A percentile compares a stretch with the other conserved stretches of the same genome.
phyloP scores from a whole-genome alignment of 2,888 invertebrate species.

The Chaetogeoica ovagalla region DNA sequence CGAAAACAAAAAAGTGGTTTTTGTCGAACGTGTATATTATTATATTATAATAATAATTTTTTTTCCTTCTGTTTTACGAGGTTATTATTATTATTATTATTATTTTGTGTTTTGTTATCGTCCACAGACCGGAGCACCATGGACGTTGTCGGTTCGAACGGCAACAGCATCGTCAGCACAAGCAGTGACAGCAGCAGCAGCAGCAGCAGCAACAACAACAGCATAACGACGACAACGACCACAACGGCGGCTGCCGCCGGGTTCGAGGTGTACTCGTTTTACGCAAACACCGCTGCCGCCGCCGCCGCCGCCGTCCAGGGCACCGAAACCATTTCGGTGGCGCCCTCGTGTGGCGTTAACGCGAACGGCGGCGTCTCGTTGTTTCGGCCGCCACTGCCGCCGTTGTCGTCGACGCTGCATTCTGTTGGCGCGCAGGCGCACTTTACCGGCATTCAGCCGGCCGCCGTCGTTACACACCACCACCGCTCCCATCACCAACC shows the following conservation, averaged over 20 bases:
- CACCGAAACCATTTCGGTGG: conserved; percentile 47
- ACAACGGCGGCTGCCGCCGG: conserved; percentile 21
- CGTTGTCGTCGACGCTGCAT: not conserved
- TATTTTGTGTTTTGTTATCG: not conserved
- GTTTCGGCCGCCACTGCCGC: not conserved
- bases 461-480: conserved; percentile 27
- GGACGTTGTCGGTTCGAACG: not conserved
- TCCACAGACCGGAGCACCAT: conserved; percentile 23
- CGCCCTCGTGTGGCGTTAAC: conserved; percentile 49
- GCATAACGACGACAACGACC: not conserved
- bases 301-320: conserved; percentile 30
- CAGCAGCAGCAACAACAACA: not conserved
- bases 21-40: too few species aligned
- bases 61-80: not conserved
- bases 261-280: conserved; percentile 50
- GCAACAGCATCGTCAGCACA: too few species aligned
- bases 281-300: conserved; percentile 42
- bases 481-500: not conserved
- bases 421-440: conserved; percentile 45
- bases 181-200: not conserved
- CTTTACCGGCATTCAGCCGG: conserved; percentile 43
- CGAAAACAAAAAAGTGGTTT: too few species aligned
- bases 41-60: not conserved
- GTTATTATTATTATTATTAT: not conserved
- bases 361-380: not conserved